These are phyloP conservation scores for Pteruthius melanotis DNA, from an alignment of 2,113 vertebrate species.

Conservation along the genomic window DNA sequence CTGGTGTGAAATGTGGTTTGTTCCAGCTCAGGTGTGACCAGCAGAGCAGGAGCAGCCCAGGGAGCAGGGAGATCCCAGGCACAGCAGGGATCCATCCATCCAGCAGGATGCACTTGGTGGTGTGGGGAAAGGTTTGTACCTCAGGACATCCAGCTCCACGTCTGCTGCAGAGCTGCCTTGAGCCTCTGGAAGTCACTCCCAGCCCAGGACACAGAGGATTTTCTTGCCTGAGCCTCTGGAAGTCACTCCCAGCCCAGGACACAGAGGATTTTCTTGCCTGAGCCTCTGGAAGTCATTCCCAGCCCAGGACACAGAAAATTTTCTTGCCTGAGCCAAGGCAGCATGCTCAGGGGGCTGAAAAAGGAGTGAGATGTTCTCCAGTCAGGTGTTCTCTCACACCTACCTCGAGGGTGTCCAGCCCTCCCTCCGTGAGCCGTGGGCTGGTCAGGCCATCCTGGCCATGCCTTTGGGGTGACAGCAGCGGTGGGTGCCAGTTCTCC, in stretches of 20 bases:
- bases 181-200: not conserved
- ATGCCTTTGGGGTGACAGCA: not conserved
- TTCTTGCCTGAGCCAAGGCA: not conserved
- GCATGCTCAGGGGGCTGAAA: not conserved
- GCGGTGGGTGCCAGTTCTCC: not conserved
- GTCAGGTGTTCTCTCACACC: too few species aligned
- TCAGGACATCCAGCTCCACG: not conserved
- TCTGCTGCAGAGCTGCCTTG: not conserved
- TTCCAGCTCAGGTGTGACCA: not conserved
- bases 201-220: not conserved
- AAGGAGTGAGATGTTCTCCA: not conserved
- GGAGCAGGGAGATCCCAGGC: accelerated
- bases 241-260: not conserved
- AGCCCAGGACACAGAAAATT: not conserved
- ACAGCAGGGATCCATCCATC: too few species aligned
- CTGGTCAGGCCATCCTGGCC: not conserved
- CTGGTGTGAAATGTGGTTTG: not conserved
- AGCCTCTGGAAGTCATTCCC: not conserved
- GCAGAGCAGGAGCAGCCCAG: not conserved
- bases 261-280: not conserved
- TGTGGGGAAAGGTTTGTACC: not conserved
- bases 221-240: not conserved
- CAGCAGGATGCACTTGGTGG: not conserved
- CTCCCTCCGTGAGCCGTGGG: not conserved
- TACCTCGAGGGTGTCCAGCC: not conserved